Percentiles rank a stretch among this genome's conserved stretches.
phyloP scores from a whole-genome alignment of 2,797 vertebrate genomes.

The Dallia pectoralis region DNA sequence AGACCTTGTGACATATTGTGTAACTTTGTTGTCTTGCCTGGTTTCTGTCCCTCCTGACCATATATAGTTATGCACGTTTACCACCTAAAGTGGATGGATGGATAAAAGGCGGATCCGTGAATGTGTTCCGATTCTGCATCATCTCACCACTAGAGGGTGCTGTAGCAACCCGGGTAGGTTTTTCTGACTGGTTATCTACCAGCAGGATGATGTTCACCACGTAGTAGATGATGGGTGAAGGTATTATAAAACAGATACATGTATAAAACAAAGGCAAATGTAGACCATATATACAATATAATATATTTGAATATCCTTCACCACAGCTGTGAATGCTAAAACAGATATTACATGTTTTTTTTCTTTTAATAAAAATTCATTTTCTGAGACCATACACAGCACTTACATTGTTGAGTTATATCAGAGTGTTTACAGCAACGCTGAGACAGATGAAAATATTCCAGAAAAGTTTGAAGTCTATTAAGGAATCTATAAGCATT shows the following conservation, averaged over 20 bases:
- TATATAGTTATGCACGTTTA: too few species aligned
- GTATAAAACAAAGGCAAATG: not conserved
- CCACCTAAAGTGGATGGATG: too few species aligned
- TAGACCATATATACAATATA: too few species aligned
- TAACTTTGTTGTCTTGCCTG: too few species aligned
- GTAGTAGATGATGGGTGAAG: slow-evolving; percentile 75
- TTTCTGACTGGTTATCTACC: slow-evolving; percentile 79
- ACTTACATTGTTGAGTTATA: not conserved
- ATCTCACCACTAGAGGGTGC: slow-evolving; percentile 68
- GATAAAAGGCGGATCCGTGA: slow-evolving; percentile 71
- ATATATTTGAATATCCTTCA: too few species aligned
- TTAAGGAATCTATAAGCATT: not conserved
- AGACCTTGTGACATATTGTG: too few species aligned
- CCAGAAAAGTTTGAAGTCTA: not conserved
- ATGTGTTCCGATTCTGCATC: slow-evolving; percentile 76
- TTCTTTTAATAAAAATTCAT: not conserved
- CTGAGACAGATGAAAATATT: not conserved
- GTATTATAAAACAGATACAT: too few species aligned
- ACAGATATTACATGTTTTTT: not conserved
- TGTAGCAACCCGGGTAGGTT: slow-evolving; percentile 73
- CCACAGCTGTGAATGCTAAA: too few species aligned
- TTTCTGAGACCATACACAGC: too few species aligned
- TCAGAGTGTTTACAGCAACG: not conserved
- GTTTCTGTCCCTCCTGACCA: too few species aligned
- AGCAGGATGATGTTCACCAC: slow-evolving; percentile 82